Evolutionary conservation across 2,888 invertebrate genomes (phyloP), one percentile per base, ranked within the genome.

Genomic region (Chrysodeixis includens): DNA sequence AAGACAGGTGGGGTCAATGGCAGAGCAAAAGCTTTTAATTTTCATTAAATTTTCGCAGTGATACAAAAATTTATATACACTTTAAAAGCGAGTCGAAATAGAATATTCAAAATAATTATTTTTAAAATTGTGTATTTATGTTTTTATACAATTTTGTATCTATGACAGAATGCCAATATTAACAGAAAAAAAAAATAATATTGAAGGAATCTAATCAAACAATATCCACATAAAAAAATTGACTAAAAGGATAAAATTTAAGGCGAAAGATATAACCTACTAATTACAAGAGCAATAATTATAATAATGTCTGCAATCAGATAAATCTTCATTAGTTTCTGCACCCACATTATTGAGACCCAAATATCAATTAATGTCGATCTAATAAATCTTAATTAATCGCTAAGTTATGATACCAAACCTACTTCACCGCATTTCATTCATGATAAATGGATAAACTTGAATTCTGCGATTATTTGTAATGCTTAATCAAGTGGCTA

Each of bases 371-470:
- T 12, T 35, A 12, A 10, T 35, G 10, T 35, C 35, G 35, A 12
- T 35, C 40, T 40, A 40, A 40, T 40, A 40, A 40, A n/a, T 40
- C 40, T 40, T 6, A 40, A 40, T 40, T 40, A 40, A 40, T 40
- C n/a, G 40, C 40, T 40, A 40, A 40, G n/a, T 40, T 40, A n/a
- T n/a, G n/a, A 40, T 40, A n/a, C 40, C 6, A n/a, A 40, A n/a
- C 14, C n/a, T 14, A 40, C 40, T 40, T 40, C 40, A 40, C 40
- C 40, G 40, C 40, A 6, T n/a, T 40, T n/a, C 5, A n/a, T 40
- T 40, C 40, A n/a, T n/a, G 6, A 40, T n/a, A 7, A 5, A 40
- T n/a, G n/a, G n/a, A 40, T 40, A n/a, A 40, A 12, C 40, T 14
- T 40, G 14, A 40, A 40, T 5, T 14, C n/a, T 40, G 0, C n/a